phyloP scores from a whole-genome alignment of 35 echinoderm and acorn worm species.

The Hemicentrotus pulcherrimus region DNA sequence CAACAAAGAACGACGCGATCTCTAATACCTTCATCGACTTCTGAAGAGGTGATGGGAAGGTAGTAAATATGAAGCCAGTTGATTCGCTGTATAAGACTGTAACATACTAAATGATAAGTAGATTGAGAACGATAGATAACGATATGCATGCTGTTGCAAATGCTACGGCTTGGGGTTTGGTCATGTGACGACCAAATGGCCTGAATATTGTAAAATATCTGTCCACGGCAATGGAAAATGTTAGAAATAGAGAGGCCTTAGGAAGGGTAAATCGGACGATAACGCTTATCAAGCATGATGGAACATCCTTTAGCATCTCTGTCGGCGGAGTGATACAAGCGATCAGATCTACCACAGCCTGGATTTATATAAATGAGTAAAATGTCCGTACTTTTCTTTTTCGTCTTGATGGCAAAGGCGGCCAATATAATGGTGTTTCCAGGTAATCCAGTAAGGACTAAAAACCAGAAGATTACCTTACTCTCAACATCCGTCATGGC shows the following conservation, averaged over 20 bases:
- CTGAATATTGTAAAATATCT: neutral
- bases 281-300: neutral
- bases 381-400: slow-evolving; percentile 1
- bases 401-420: neutral
- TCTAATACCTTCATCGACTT: neutral
- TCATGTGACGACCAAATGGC: neutral
- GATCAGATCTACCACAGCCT: neutral
- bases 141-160: neutral
- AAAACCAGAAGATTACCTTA: neutral
- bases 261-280: neutral
- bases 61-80: no score
- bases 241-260: neutral
- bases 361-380: neutral
- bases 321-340: neutral
- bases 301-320: neutral
- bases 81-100: no score
- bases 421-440: neutral
- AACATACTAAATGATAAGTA: neutral
- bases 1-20: neutral
- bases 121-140: neutral
- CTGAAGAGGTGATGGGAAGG: neutral
- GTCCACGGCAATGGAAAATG: neutral
- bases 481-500: no score
- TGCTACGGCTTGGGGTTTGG: neutral
- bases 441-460: neutral